A percentile compares a stretch with the other conserved stretches of the same genome.
These are phyloP conservation scores for Mastigias papua DNA, from an alignment of 30 jellyfish, hydroid and myxozoan species.

Conservation along the genomic window DNA sequence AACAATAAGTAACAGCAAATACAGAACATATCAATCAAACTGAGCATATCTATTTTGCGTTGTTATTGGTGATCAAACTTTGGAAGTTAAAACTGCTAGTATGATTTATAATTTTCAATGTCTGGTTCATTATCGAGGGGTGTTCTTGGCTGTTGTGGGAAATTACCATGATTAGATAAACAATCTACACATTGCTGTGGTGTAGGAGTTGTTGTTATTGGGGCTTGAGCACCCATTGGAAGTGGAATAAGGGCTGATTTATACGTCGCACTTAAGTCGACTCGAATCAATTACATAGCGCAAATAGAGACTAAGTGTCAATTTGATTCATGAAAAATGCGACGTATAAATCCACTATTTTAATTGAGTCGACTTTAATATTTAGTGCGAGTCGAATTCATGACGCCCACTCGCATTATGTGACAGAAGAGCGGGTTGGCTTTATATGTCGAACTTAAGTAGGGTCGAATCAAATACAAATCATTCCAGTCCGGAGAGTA, in stretches of 20 bases:
- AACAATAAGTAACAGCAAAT: no score
- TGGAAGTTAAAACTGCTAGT: no score
- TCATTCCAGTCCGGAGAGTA: background rate
- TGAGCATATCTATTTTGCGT: no score
- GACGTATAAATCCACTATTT: constrained; percentile 8
- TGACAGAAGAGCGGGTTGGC: constrained; percentile 6
- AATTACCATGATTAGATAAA: no score
- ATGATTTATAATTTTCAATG: no score
- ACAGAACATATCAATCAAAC: no score
- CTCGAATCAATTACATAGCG: background rate
- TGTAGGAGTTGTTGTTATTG: no score
- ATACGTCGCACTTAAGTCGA: constrained; percentile 5
- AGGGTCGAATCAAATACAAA: background rate
- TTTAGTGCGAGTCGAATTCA: background rate
- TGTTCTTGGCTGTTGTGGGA: no score
- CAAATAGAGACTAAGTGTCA: background rate
- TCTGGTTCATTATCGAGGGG: no score
- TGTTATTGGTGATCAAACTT: no score
- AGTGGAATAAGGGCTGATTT: constrained; percentile 1
- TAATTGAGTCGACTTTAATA: background rate
- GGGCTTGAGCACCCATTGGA: no score
- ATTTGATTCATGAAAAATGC: constrained; percentile 1
- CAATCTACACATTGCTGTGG: no score
- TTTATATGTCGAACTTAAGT: background rate
- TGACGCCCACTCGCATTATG: constrained; percentile 1